Conservation (phyloP, 1,140 invertebrate genomes). For the Camponotus pennsylvanicus region DNA sequence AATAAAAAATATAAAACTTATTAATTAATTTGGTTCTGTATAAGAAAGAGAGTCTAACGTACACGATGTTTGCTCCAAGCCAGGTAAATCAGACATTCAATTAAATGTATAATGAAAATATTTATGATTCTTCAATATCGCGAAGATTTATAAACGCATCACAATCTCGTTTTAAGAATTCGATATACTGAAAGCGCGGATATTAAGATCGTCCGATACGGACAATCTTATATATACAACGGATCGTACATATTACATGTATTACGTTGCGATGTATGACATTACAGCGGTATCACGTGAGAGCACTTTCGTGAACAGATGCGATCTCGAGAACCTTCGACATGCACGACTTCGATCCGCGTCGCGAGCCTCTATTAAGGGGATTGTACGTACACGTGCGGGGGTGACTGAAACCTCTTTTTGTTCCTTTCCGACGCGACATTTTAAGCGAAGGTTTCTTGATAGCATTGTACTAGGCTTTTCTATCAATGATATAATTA, state of each 20-base stretch:
- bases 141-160: background rate
- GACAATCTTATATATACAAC: background rate
- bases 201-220: slow-evolving; percentile 65
- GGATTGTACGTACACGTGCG: slow-evolving; percentile 51
- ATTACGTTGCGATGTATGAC: slow-evolving; percentile 64
- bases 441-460: slow-evolving; percentile 61
- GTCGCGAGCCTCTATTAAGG: slow-evolving; percentile 65
- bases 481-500: slow-evolving; percentile 17
- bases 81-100: background rate
- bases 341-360: slow-evolving; percentile 70
- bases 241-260: slow-evolving; percentile 29
- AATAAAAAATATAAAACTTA: no score
- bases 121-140: background rate
- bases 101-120: background rate
- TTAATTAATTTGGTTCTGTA: background rate
- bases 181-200: background rate
- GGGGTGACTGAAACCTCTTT: slow-evolving; percentile 66
- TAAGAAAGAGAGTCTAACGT: no score
- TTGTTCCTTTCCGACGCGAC: slow-evolving; percentile 22
- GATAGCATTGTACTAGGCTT: background rate
- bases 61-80: no score
- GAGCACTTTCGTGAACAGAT: slow-evolving; percentile 68
- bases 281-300: slow-evolving; percentile 73
- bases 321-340: slow-evolving; percentile 68
- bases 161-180: background rate